A percentile compares a stretch with the other conserved stretches of the same genome.
phyloP scores from a whole-genome alignment of 1,140 invertebrate genomes.

The Papilio machaon region DNA sequence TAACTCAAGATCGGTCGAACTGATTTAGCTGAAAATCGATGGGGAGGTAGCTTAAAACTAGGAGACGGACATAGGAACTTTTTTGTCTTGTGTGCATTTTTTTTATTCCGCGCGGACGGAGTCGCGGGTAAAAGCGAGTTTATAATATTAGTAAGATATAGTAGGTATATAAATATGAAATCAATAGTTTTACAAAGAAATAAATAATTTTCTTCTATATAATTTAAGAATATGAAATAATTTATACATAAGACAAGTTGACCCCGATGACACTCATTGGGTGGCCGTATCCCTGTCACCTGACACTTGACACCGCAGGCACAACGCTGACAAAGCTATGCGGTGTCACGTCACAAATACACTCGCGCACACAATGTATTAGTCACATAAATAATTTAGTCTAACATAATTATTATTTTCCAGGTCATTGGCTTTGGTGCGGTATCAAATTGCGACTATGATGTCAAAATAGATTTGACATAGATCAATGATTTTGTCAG shows the following conservation, averaged over 20 bases:
- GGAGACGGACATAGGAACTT: no score
- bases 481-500: neutral
- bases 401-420: conserved; percentile 13
- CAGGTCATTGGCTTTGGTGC: conserved; percentile 12
- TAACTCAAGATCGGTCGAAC: no score
- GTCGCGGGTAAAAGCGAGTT: no score
- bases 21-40: no score
- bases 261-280: conserved; percentile 19
- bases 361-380: conserved; percentile 26
- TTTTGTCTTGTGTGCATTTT: no score
- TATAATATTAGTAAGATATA: no score
- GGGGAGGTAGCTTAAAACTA: no score
- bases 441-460: conserved; percentile 1
- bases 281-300: conserved; percentile 26
- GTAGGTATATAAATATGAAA: no score
- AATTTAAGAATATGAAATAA: neutral
- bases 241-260: conserved; percentile 11
- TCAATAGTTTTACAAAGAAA: no score
- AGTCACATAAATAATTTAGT: conserved; percentile 2
- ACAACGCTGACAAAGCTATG: conserved; percentile 23
- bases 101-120: no score
- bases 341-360: conserved; percentile 22
- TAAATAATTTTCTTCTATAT: neutral
- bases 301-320: conserved; percentile 26
- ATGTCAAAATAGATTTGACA: conserved; percentile 25